A percentile compares a stretch with the other conserved stretches of the same genome.
Conservation (phyloP, 2,113 vertebrate species). For the Gallinago media region DNA sequence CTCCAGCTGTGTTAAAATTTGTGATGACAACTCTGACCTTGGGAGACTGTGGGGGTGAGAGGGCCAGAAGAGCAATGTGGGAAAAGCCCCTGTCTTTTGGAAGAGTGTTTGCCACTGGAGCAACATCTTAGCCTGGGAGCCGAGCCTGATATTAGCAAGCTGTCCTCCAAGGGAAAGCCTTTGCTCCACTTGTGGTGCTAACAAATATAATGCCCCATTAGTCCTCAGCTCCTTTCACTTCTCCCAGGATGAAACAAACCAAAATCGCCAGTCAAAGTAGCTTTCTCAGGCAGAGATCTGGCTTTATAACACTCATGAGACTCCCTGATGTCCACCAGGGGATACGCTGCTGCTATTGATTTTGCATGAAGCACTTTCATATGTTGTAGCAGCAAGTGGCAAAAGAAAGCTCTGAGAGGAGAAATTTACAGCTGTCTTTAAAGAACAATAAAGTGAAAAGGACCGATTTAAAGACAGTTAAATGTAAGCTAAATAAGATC, state of each 20-base stretch:
- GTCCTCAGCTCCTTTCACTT: not conserved
- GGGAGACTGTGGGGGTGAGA: not conserved
- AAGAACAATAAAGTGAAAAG: not conserved
- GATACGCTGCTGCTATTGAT: not conserved
- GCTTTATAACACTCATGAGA: not conserved
- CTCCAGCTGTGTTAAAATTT: not conserved
- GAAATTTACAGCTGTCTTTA: not conserved
- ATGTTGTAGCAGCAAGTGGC: not conserved
- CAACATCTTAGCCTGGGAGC: rapidly evolving
- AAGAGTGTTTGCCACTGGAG: not conserved
- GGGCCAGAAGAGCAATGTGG: not conserved
- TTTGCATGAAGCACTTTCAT: not conserved
- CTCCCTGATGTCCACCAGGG: not conserved
- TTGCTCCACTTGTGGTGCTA: not conserved
- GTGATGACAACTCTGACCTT: not conserved
- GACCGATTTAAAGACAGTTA: not conserved
- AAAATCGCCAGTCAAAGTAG: not conserved
- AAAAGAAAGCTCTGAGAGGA: not conserved
- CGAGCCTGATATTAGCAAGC: not conserved
- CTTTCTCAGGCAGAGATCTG: not conserved
- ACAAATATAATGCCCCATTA: not conserved
- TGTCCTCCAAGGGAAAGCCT: not conserved
- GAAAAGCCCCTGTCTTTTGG: not conserved
- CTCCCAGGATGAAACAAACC: not conserved
- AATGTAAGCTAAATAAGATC: not conserved